Conservation (phyloP, 2,113 vertebrate species). For the Anarhynchus alexandrinus region DNA sequence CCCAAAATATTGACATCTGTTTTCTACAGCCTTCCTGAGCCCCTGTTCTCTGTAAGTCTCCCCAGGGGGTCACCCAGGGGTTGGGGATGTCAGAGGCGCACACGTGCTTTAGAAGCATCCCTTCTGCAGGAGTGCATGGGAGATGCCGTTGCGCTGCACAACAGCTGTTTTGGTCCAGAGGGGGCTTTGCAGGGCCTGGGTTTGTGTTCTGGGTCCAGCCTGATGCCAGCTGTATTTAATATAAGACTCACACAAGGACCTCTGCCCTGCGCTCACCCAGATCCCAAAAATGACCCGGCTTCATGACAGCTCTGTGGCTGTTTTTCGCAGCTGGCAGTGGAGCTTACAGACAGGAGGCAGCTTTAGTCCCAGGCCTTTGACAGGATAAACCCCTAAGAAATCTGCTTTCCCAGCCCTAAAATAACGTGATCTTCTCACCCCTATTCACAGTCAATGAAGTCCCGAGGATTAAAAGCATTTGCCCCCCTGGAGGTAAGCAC, state of each 20-base stretch:
- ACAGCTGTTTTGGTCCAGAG: not conserved
- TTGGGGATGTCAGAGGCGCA: not conserved
- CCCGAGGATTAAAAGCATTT: not conserved
- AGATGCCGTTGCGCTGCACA: not conserved
- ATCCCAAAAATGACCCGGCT: not conserved
- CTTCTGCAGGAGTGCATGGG: not conserved
- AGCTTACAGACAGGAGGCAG: not conserved
- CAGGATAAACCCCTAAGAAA: not conserved
- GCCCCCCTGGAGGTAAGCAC: not conserved
- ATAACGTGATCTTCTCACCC: not conserved
- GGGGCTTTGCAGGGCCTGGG: not conserved
- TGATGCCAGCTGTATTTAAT: not conserved
- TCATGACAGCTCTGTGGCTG: not conserved
- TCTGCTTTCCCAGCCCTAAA: not conserved
- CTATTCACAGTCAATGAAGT: not conserved
- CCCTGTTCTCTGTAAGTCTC: not conserved
- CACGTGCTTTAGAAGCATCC: not conserved
- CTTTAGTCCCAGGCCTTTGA: not conserved
- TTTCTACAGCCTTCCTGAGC: not conserved
- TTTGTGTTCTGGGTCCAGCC: not conserved
- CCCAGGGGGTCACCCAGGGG: too few species aligned
- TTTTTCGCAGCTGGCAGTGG: not conserved
- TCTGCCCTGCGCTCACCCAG: not conserved
- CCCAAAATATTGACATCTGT: not conserved
- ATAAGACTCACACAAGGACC: not conserved